Evolutionary conservation across 2,888 invertebrate species (phyloP).

Genomic region (Elegia similella): DNA sequence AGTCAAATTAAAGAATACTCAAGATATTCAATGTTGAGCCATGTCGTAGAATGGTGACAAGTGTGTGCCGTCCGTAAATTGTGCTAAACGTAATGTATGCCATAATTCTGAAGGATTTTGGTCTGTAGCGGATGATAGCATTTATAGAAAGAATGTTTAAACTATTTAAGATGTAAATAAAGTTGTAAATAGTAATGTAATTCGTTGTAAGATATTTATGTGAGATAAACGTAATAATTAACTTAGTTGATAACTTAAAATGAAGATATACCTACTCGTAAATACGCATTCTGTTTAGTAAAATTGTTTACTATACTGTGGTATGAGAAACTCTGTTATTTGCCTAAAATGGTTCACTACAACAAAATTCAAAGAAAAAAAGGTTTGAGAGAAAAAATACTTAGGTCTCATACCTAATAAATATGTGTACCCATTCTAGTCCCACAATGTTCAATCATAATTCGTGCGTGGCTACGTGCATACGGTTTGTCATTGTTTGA

Average conservation of each 20-base stretch:
- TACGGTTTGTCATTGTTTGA: not conserved
- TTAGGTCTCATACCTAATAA: not conserved
- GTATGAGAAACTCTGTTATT: not conserved
- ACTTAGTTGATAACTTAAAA: not conserved
- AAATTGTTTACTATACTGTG: not conserved
- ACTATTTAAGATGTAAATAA: constrained; percentile 9
- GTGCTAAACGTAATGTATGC: constrained; percentile 27
- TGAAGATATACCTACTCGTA: constrained; percentile 10
- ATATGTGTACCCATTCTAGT: not conserved
- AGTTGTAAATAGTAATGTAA: constrained; percentile 16
- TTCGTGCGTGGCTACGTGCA: not conserved
- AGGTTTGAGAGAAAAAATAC: not conserved
- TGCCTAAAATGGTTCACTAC: not conserved
- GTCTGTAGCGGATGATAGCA: constrained; percentile 8
- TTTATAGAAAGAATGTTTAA: constrained; percentile 7
- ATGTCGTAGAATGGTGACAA: constrained; percentile 17
- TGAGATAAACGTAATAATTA: not conserved
- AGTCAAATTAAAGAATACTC: constrained; percentile 24
- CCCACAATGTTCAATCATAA: not conserved
- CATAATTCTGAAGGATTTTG: constrained; percentile 15
- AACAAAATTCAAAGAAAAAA: too few relatives aligned
- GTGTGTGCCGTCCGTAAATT: constrained; percentile 43
- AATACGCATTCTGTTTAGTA: constrained; percentile 3
- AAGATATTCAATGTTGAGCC: constrained; percentile 9
- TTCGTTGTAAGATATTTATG: constrained; percentile 9